These are phyloP conservation scores for Drosophila fulvimacula DNA, from an alignment of 2,888 invertebrate genomes.

Conservation along the genomic window DNA sequence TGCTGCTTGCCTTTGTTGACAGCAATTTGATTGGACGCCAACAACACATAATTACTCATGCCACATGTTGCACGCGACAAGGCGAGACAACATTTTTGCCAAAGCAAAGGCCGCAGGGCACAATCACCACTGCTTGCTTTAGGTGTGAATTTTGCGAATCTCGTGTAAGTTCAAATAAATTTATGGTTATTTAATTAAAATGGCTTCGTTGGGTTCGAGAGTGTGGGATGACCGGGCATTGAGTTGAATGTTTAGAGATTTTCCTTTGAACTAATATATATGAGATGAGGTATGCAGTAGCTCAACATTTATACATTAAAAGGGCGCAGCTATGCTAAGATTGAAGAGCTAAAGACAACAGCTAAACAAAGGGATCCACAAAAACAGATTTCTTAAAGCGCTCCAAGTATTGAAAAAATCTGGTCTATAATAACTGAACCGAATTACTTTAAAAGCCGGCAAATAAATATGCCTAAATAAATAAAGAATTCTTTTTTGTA, in stretches of 20 bases:
- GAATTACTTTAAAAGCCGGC: too few species aligned
- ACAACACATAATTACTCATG: constrained; percentile 69
- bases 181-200: neutral
- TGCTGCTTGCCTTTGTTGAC: constrained; percentile 36
- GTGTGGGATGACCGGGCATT: neutral
- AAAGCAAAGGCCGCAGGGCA: neutral
- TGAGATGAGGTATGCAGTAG: too few species aligned
- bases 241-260: neutral
- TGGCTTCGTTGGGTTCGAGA: neutral
- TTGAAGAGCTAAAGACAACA: too few species aligned
- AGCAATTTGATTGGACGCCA: constrained; percentile 51
- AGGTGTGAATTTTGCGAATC: neutral
- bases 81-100: constrained; percentile 26
- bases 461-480: too few species aligned
- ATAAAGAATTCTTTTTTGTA: too few species aligned
- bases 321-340: too few species aligned
- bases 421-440: too few species aligned
- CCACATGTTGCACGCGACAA: constrained; percentile 49
- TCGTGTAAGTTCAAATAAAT: neutral
- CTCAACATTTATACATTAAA: too few species aligned
- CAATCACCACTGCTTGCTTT: constrained; percentile 4
- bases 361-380: too few species aligned
- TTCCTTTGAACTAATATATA: neutral
- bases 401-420: too few species aligned
- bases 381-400: too few species aligned